Percentiles rank a stretch among this genome's conserved stretches.
These are phyloP conservation scores for Sebastes elongatus DNA, from an alignment of 2,797 vertebrate genomes.

Conservation along the genomic window DNA sequence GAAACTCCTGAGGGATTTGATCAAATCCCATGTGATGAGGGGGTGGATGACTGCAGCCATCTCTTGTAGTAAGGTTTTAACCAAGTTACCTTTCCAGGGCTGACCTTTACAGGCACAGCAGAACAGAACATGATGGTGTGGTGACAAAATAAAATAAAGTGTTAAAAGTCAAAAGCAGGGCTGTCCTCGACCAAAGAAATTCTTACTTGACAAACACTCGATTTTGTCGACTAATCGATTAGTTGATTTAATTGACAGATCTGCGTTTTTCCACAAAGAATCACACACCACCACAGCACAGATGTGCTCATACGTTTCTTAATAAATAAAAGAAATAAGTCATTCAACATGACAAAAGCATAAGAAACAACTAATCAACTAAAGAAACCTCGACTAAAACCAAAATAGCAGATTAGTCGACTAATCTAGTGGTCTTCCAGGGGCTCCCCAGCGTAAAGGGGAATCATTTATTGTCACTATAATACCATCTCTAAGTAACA, in stretches of 20 bases:
- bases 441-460: too few species aligned
- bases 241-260: not conserved
- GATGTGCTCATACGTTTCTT: too few species aligned
- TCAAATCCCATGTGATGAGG: constrained; percentile 64
- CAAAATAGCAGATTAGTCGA: too few species aligned
- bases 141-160: not conserved
- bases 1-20: constrained; percentile 59
- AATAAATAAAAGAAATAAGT: too few species aligned
- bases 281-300: too few species aligned
- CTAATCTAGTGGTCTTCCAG: too few species aligned
- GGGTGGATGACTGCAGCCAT: constrained; percentile 10
- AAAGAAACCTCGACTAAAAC: too few species aligned
- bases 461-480: too few species aligned
- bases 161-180: not conserved
- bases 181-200: not conserved
- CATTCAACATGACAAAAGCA: too few species aligned
- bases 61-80: constrained; percentile 22
- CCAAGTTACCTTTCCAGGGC: constrained; percentile 32
- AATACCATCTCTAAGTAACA: too few species aligned
- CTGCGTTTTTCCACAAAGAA: too few species aligned
- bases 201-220: not conserved
- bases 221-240: not conserved
- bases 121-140: not conserved
- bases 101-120: constrained; percentile 52
- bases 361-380: too few species aligned